phyloP scores from a whole-genome alignment of 2,888 invertebrate species.

The Chirona hameri region DNA sequence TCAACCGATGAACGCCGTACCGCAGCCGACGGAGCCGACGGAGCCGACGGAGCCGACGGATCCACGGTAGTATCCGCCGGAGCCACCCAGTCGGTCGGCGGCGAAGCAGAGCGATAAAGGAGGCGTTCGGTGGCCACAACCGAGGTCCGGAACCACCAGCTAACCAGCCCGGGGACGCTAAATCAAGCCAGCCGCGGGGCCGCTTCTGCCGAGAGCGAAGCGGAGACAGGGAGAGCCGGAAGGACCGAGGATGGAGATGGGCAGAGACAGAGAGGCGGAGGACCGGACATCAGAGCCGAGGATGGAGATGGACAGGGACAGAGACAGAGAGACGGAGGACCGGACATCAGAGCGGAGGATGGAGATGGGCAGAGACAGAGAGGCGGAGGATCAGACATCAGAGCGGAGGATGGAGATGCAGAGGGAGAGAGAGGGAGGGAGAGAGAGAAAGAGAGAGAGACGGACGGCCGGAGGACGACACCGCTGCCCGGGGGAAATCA shows the following conservation, averaged over 20 bases:
- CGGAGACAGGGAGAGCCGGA: background rate
- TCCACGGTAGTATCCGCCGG: too few relatives aligned
- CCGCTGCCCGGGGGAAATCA: too few relatives aligned
- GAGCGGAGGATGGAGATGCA: background rate
- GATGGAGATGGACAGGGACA: background rate
- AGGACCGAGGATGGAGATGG: background rate
- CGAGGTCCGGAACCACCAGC: background rate
- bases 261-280: background rate
- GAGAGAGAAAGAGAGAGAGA: background rate
- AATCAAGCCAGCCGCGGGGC: background rate
- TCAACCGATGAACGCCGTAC: too few relatives aligned
- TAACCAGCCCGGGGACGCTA: too few relatives aligned
- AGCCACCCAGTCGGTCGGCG: too few relatives aligned
- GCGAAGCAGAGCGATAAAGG: background rate
- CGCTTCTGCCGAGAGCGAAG: background rate
- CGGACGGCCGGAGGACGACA: too few relatives aligned
- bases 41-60: too few relatives aligned
- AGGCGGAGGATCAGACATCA: background rate
- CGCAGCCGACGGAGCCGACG: too few relatives aligned
- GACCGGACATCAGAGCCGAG: background rate
- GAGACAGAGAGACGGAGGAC: background rate
- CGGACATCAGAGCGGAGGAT: background rate
- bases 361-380: background rate
- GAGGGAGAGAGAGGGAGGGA: background rate
- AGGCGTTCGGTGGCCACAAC: background rate